These are phyloP conservation scores for Ctenodactylus gundi DNA, from an alignment of 2,113 vertebrate genomes.

Conservation along the genomic window DNA sequence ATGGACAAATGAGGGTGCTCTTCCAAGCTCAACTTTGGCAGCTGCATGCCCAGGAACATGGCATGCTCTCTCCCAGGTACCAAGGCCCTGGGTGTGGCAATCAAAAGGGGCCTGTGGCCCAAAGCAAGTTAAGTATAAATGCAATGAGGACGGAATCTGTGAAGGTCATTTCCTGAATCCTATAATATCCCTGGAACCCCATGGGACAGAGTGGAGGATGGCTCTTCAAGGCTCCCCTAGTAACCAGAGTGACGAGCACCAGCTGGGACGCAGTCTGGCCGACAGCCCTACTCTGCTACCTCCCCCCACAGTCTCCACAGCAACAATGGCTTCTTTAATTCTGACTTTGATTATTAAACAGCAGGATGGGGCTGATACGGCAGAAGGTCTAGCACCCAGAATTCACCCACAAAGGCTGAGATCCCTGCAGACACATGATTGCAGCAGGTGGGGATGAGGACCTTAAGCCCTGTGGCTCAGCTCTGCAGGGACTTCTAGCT, in stretches of 20 bases:
- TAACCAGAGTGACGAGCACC: not conserved
- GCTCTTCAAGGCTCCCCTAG: not conserved
- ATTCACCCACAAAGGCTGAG: not conserved
- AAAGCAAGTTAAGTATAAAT: not conserved
- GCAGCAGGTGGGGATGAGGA: not conserved
- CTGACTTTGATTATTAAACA: constrained; percentile 44
- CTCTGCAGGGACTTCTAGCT: constrained; percentile 10
- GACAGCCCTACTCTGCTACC: not conserved
- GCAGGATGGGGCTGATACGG: constrained; percentile 55
- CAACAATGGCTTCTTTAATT: constrained; percentile 35
- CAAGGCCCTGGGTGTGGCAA: not conserved
- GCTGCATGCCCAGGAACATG: not conserved
- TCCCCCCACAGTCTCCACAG: constrained; percentile 46
- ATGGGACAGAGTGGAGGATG: not conserved
- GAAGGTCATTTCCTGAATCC: not conserved
- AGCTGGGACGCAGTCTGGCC: not conserved
- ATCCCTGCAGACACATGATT: not conserved
- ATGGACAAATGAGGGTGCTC: not conserved
- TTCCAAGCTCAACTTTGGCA: not conserved
- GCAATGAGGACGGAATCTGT: not conserved
- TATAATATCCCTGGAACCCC: not conserved
- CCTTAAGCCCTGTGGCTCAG: not conserved
- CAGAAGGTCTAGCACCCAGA: not conserved
- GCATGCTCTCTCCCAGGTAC: not conserved
- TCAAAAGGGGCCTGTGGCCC: not conserved